These are phyloP conservation scores for Harpegnathos saltator DNA, from an alignment of 1,140 invertebrate genomes.

Conservation along the genomic window DNA sequence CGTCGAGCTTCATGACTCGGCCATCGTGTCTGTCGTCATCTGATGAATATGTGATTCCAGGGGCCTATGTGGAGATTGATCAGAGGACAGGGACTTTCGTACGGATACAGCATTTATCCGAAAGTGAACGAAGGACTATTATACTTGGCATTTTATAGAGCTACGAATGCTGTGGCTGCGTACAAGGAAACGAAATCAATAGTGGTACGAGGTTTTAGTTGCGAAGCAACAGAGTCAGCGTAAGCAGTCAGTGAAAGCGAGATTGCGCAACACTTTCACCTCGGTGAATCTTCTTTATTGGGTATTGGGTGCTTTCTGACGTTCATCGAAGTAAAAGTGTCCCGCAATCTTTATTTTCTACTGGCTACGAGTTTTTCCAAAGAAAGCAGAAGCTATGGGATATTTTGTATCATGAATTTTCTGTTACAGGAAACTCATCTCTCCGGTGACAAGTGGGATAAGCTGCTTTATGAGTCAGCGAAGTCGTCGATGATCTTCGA, in stretches of 20 bases:
- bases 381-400: not conserved
- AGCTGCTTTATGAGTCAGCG: slow-evolving; percentile 92
- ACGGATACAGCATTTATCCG: slow-evolving; percentile 89
- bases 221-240: not conserved
- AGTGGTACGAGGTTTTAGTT: slow-evolving; percentile 87
- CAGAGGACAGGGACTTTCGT: slow-evolving; percentile 94
- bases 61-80: slow-evolving; percentile 96
- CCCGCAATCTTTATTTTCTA: no score
- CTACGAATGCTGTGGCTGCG: slow-evolving; percentile 91
- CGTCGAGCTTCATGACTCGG: not conserved
- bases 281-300: no score
- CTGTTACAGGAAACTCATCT: slow-evolving; percentile 89
- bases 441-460: slow-evolving; percentile 88
- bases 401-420: slow-evolving; percentile 18
- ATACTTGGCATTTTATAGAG: slow-evolving; percentile 90
- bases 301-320: no score
- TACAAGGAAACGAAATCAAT: slow-evolving; percentile 92
- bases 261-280: no score
- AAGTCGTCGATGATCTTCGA: slow-evolving; percentile 94
- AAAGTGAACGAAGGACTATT: slow-evolving; percentile 90
- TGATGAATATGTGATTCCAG: slow-evolving; percentile 80
- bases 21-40: not conserved
- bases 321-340: no score
- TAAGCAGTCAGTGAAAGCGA: no score
- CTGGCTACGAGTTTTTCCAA: no score